Base-by-base conservation (phyloP, 37 sponge, comb jelly and placozoan species). In the Cladorhizidae sp. region DNA sequence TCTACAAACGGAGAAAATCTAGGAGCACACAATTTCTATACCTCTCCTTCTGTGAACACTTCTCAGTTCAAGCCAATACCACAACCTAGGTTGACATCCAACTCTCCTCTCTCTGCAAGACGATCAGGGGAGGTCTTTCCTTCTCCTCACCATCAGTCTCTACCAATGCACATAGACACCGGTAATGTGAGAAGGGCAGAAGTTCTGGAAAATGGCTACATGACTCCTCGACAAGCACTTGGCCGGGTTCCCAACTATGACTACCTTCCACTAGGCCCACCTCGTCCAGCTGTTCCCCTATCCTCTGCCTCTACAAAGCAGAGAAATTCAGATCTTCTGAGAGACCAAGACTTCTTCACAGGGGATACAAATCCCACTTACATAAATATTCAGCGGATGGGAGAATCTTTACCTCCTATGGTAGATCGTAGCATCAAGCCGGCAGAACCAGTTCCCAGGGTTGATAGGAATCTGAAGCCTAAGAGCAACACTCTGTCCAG, bases 401-500 rank as follows among this genome's bases (percentile, higher is more conserved):
- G 15, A 22, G 22, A 3, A 73, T 40, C 64, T 25, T 56, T 61
- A 23, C 80, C 80, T 1, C 90, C 85, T 2, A 32, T n/a, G 40
- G 64, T 84, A 0, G 63, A 84, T 17, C 85, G 85, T 20, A 69
- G 51, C 39, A 36, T 31, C 0, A 89, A 83, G 39, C 80, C 71
- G 9, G 42, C 15, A 1, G 63, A 73, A 36, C 79, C 31, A 56
- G 74, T 74, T 9, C 89, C 84, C 1, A 21, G 7, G 37, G 68
- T 83, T 0, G 71, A 83, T 15, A 74, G 84, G 2, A 67, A 38
- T 22, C 57, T 65, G 0, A 88, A 83, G 37, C 79, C 67, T 1
- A 31, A 65, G 31, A 33, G 36, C 35, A 58, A 18, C 59, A 52
- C 15, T 52, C 54, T 52, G 54, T 18, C 15, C 62, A 8, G 5